phyloP scores from a whole-genome alignment of 2,797 vertebrate species.

The Sebastolobus altivelis region DNA sequence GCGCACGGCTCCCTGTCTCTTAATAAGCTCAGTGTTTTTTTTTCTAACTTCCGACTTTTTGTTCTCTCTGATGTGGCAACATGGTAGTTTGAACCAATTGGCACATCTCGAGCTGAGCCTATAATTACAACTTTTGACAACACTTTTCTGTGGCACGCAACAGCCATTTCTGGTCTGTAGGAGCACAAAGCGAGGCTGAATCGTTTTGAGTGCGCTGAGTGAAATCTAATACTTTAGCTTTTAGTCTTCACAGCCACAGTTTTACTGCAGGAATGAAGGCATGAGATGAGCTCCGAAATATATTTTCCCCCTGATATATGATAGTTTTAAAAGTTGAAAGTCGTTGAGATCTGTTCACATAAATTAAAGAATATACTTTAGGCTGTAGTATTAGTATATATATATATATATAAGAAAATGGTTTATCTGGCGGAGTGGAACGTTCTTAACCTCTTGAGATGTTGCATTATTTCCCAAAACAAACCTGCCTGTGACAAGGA shows the following conservation, averaged over 20 bases:
- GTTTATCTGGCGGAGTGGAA: neutral
- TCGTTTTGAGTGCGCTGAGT: conserved; percentile 30
- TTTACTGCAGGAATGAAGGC: conserved; percentile 41
- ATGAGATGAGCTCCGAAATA: conserved; percentile 25
- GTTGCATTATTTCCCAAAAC: conserved; percentile 8
- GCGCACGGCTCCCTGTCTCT: conserved; percentile 70
- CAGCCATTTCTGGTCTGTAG: conserved; percentile 51
- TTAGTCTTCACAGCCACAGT: conserved; percentile 35
- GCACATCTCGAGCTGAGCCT: conserved; percentile 76
- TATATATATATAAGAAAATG: neutral
- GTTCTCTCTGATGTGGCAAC: conserved; percentile 78
- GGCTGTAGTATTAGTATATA: neutral
- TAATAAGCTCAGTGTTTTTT: conserved; percentile 58
- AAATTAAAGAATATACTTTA: neutral
- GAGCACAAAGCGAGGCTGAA: conserved; percentile 56
- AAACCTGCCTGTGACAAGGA: conserved; percentile 36
- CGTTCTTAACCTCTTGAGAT: neutral
- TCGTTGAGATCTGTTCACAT: neutral
- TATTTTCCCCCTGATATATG: neutral
- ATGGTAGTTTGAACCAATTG: conserved; percentile 76
- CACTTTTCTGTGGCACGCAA: conserved; percentile 76
- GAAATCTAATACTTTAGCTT: conserved; percentile 50
- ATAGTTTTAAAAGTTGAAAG: conserved; percentile 15
- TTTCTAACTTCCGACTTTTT: conserved; percentile 73
- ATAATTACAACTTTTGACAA: conserved; percentile 78